Percentiles rank a stretch among this genome's conserved stretches.
Evolutionary conservation across 2,888 invertebrate species (phyloP).

Genomic region (Epinotia demarniana): DNA sequence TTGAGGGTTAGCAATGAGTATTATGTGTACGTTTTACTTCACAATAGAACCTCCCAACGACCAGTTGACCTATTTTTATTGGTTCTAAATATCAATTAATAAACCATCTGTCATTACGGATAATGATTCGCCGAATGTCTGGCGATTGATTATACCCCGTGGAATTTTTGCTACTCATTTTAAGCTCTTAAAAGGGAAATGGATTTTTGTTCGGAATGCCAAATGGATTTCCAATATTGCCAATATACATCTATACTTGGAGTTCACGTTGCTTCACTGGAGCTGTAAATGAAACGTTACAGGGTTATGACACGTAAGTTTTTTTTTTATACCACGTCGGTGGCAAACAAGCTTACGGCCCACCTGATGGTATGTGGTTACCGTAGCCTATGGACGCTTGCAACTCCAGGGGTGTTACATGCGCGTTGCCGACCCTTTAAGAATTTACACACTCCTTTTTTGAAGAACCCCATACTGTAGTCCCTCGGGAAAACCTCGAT

Average conservation of each 20-base stretch:
- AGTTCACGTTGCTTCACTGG: background rate
- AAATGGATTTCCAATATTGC: slow-evolving; percentile 65
- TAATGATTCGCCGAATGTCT: slow-evolving; percentile 57
- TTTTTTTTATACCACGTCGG: no score
- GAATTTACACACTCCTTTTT: no score
- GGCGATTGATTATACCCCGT: slow-evolving; percentile 47
- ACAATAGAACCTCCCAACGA: background rate
- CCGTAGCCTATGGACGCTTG: no score
- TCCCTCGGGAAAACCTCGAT: no score
- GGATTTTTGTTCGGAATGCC: slow-evolving; percentile 66
- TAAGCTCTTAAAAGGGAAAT: slow-evolving; percentile 75
- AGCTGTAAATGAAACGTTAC: background rate
- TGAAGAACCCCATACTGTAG: no score
- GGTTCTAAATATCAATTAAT: slow-evolving; percentile 24
- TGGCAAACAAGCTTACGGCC: no score
- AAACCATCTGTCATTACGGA: slow-evolving; percentile 37
- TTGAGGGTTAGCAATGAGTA: background rate
- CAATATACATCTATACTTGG: slow-evolving; percentile 2
- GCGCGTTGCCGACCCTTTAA: no score
- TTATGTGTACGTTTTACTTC: background rate
- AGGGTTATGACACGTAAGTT: no score
- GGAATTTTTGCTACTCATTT: slow-evolving; percentile 71
- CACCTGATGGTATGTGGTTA: no score
- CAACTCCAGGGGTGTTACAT: no score
- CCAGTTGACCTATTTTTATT: slow-evolving; percentile 8